phyloP scores from a whole-genome alignment of 2,113 vertebrate species.

The Myotis davidii region DNA sequence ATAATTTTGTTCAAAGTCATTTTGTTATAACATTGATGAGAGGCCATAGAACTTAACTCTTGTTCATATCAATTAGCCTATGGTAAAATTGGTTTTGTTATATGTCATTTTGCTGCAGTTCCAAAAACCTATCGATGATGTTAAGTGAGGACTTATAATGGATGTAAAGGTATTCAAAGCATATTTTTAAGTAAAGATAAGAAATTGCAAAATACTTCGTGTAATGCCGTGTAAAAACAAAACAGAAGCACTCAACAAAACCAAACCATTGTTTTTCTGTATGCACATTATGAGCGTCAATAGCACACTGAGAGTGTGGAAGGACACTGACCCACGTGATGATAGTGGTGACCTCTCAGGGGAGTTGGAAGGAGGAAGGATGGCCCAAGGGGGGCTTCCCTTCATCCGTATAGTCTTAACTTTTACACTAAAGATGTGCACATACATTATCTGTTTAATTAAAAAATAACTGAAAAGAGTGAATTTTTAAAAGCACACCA shows the following conservation, averaged over 20 bases:
- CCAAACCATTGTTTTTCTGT: not conserved
- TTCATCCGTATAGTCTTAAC: not conserved
- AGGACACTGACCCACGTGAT: not conserved
- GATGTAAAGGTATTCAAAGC: not conserved
- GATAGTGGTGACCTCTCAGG: not conserved
- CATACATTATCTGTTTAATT: not conserved
- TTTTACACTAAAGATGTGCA: not conserved
- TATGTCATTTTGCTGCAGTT: no score
- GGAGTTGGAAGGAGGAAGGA: not conserved
- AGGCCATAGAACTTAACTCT: no score
- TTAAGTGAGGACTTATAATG: no score
- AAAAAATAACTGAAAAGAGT: not conserved
- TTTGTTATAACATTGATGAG: no score
- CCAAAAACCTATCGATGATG: no score
- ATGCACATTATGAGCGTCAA: not conserved
- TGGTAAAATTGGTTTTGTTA: no score
- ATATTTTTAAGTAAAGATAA: constrained; percentile 42
- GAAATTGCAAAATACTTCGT: constrained; percentile 10
- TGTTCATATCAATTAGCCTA: no score
- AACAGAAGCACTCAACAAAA: not conserved
- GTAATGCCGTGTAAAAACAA: not conserved
- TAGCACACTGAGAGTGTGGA: not conserved
- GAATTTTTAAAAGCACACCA: not conserved
- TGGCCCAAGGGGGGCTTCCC: not conserved
- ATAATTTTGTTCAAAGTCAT: no score